A percentile compares a stretch with the other conserved stretches of the same genome.
phyloP scores from a whole-genome alignment of 2,888 invertebrate genomes.

The Athalia circularis region DNA sequence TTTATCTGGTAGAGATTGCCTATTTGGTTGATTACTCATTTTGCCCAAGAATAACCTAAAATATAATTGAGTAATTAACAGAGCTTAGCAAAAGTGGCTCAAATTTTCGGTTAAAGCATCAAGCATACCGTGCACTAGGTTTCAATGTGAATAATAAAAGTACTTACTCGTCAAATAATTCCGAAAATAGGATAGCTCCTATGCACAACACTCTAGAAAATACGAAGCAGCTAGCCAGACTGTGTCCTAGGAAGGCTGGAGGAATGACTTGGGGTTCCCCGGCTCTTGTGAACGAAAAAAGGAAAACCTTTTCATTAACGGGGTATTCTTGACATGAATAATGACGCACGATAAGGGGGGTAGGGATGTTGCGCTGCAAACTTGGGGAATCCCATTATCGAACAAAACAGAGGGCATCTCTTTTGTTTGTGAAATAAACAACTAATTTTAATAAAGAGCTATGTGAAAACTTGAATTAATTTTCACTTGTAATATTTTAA shows the following conservation, averaged over 20 bases:
- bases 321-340: neutral
- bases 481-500: too few relatives aligned
- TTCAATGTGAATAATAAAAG: neutral
- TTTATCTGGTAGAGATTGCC: too few relatives aligned
- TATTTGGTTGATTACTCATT: neutral
- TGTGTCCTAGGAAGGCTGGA: neutral
- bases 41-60: constrained; percentile 9
- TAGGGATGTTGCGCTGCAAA: neutral
- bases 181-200: neutral
- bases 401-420: neutral
- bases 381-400: constrained; percentile 22
- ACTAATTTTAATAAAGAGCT: too few relatives aligned
- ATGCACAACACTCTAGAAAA: neutral
- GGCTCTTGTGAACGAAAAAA: constrained; percentile 2
- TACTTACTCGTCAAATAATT: constrained; percentile 14
- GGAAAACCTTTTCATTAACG: constrained; percentile 3
- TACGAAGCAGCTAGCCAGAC: neutral
- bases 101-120: neutral
- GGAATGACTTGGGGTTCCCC: constrained; percentile 32
- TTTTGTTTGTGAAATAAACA: too few relatives aligned
- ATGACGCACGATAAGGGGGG: too few relatives aligned
- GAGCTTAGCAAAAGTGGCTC: too few relatives aligned
- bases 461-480: too few relatives aligned
- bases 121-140: neutral
- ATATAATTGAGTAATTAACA: neutral